Conservation (phyloP, 2,113 vertebrate species). For the Nymphicus hollandicus region DNA sequence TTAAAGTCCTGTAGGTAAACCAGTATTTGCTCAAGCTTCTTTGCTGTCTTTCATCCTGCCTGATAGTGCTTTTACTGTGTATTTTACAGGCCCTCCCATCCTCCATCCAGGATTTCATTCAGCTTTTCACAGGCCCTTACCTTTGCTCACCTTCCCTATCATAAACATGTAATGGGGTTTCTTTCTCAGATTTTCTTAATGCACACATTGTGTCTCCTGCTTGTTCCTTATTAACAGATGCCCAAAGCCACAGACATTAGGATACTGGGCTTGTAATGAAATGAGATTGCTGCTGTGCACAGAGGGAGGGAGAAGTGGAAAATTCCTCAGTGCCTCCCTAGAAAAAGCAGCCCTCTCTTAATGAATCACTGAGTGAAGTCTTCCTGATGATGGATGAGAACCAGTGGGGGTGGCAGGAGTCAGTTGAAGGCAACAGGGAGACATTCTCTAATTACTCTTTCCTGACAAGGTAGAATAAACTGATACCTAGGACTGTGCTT, state of each 20-base stretch:
- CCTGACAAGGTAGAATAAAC: not conserved
- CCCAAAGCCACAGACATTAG: not conserved
- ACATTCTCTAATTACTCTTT: constrained; percentile 2
- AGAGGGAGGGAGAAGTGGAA: not conserved
- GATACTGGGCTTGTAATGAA: not conserved
- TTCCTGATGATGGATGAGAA: not conserved
- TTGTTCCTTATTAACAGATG: not conserved
- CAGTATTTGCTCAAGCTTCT: not conserved
- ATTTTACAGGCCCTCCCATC: not conserved
- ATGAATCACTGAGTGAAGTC: not conserved
- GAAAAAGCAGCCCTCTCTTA: not conserved
- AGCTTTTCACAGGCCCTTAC: not conserved
- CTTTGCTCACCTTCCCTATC: not conserved
- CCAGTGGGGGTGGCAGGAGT: not conserved
- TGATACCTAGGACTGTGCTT: not conserved
- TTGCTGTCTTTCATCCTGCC: not conserved
- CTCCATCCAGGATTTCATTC: not conserved
- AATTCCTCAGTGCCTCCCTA: not conserved
- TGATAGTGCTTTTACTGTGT: not conserved
- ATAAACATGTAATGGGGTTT: not conserved
- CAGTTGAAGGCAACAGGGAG: not conserved
- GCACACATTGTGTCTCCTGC: not conserved
- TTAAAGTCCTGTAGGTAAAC: not conserved
- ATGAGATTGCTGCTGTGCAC: not conserved
- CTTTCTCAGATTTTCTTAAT: not conserved